Evolutionary conservation across 2,888 invertebrate genomes (phyloP), one percentile per base, ranked within the genome.

Genomic region (Thymelicus lineola): DNA sequence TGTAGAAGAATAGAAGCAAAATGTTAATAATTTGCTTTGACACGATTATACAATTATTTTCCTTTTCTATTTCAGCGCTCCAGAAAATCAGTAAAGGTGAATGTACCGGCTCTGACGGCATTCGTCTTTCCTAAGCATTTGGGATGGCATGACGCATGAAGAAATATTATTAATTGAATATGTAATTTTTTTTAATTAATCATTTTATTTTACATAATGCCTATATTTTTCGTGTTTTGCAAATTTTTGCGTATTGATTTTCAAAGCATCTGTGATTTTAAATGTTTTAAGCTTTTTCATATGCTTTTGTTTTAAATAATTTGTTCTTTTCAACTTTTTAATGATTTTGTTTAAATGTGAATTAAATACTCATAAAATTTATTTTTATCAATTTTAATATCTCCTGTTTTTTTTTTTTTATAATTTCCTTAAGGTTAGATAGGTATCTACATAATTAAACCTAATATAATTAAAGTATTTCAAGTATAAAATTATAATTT

Each of bases 91-190:
- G 94, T 85, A 94, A 95, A 78, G 96, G 96, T 66, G 95, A 95
- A 82, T 96, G 96, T 77, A 91, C 95, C 42, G 95, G 95, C 71
- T 94, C 95, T 45, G 94, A 94, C 12, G 95, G 95, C 68, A 94
- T 95, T 58, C 94, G 95, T 80, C 89, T 96, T 36, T 95, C 94
- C 75, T 95, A 94, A 57, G 53, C 20, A 20, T 20, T 12, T 28
- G 20, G 20, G 17, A 10, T 10, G 1, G 28, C 28, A 5, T 9
- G 53, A 3, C 5, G 20, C 17, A 20, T 7, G 7, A 50, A 50
- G 9, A 0, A 9, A 50, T 17, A 15, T 50, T 15, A 7, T 7
- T 6, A 1, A 50, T 17, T 15, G 6, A 15, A 17, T 17, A 42
- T 12, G 7, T 38, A 1, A 9, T 48, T 50, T 7, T 50, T 50